Base-by-base conservation (phyloP, 2,113 vertebrate species). In the Callionymus lyra region DNA sequence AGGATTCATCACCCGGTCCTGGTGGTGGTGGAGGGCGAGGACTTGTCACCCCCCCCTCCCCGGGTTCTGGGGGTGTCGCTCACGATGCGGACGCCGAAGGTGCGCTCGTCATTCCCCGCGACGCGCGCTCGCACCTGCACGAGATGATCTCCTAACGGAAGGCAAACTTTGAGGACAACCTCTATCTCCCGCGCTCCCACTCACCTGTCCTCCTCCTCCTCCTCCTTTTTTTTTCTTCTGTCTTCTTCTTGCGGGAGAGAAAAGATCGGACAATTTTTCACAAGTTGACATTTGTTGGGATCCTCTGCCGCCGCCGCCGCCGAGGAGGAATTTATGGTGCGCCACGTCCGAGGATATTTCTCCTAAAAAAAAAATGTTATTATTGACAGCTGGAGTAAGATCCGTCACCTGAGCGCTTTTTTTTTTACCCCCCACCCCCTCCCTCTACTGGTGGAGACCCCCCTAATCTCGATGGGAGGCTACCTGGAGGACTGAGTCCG, bases 401-500 rank as follows among this genome's bases (percentile, higher is more conserved):
- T 82, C 73, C 65, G 61, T 78, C 75, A 81, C 81, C 78, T 85
- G 71, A 83, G 70, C 53, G 72, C 32, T 67, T 41, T 50, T n/a
- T n/a, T n/a, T n/a, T n/a, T n/a, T n/a, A n/a, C n/a, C n/a, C n/a
- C n/a, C n/a, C 66, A 70, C 51, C 63, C 50, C 50, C 42, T 49
- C 67, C 55, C 68, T 78, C 80, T 76, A 71, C 79, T 73, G 79
- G 65, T 58, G 79, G 71, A 77, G 76, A 67, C 59, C 57, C 68
- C 56, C 66, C n/a, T n/a, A n/a, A 47, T 63, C 65, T 76, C 50
- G 72, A 87, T 86, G 84, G 82, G 76, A 79, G 82, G 77, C 63
- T 70, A 79, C 71, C 78, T 67, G 79, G 60, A 77, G 58, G 69
- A 82, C 77, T 86, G 75, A 85, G 72, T 63, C 72, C 74, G 77